These are phyloP conservation scores for Oreamnos americanus DNA, from an alignment of 2,113 vertebrate species.

Conservation along the genomic window DNA sequence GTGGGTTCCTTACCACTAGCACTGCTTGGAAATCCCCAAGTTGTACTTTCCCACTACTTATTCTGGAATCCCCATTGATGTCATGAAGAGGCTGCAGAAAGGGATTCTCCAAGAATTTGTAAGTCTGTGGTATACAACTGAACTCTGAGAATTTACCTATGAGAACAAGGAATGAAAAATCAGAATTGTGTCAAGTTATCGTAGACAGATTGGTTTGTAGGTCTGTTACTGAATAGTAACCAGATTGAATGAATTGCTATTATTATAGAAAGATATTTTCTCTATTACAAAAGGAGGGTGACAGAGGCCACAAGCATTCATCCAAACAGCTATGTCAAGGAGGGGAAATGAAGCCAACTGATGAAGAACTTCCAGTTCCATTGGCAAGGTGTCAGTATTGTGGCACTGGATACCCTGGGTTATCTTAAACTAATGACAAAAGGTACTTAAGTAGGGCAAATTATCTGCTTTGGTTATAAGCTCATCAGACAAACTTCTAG, in stretches of 20 bases:
- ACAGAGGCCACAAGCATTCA: neutral
- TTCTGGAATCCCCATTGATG: neutral
- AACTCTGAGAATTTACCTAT: neutral
- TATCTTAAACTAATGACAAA: neutral
- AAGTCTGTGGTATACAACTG: neutral
- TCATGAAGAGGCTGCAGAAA: neutral
- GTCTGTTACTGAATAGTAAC: neutral
- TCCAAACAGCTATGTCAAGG: neutral
- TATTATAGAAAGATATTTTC: neutral
- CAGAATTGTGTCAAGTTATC: neutral
- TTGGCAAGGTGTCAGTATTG: neutral
- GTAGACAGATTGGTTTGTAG: neutral
- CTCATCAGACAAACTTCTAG: neutral
- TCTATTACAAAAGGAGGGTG: neutral
- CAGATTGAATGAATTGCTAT: neutral
- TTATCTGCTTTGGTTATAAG: neutral
- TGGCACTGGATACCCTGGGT: neutral
- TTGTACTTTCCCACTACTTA: neutral
- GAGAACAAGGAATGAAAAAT: neutral
- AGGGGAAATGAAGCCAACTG: no score
- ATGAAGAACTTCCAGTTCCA: neutral
- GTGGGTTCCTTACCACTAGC: neutral
- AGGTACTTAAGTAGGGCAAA: neutral
- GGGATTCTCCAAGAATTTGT: neutral
- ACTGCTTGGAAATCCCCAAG: neutral